phyloP scores from a whole-genome alignment of 2,888 invertebrate species.

The Trachelus tabidus region DNA sequence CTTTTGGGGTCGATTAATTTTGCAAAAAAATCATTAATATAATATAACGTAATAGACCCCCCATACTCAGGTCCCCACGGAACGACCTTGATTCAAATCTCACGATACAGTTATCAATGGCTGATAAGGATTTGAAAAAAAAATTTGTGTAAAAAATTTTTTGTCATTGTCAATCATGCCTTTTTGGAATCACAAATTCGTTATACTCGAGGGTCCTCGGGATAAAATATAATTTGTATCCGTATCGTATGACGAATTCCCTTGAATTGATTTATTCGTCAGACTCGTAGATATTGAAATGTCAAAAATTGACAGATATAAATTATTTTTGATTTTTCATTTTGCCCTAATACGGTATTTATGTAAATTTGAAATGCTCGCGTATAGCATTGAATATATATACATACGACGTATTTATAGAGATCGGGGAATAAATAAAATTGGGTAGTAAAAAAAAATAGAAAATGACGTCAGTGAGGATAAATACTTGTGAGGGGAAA shows the following conservation, averaged over 20 bases:
- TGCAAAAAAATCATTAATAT: conserved; percentile 7
- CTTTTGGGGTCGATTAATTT: conserved; percentile 7
- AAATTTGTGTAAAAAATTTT: no score
- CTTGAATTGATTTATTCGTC: neutral
- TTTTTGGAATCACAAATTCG: neutral
- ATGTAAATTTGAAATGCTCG: neutral
- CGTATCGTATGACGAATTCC: neutral
- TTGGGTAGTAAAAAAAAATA: neutral
- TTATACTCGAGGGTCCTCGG: neutral
- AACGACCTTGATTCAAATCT: neutral
- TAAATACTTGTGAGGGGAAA: neutral
- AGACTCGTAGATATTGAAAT: neutral
- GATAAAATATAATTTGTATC: neutral
- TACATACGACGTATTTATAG: neutral
- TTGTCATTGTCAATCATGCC: no score
- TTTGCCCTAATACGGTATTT: neutral
- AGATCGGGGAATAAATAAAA: neutral
- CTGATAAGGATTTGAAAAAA: no score
- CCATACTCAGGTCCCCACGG: neutral
- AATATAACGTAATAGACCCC: neutral
- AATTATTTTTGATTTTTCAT: neutral
- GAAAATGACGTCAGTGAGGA: neutral
- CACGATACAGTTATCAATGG: neutral
- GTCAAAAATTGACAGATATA: neutral
- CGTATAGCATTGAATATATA: neutral